A percentile compares a stretch with the other conserved stretches of the same genome.
These are phyloP conservation scores for Rhabdornis inornatus DNA, from an alignment of 2,113 vertebrate genomes.

Conservation along the genomic window DNA sequence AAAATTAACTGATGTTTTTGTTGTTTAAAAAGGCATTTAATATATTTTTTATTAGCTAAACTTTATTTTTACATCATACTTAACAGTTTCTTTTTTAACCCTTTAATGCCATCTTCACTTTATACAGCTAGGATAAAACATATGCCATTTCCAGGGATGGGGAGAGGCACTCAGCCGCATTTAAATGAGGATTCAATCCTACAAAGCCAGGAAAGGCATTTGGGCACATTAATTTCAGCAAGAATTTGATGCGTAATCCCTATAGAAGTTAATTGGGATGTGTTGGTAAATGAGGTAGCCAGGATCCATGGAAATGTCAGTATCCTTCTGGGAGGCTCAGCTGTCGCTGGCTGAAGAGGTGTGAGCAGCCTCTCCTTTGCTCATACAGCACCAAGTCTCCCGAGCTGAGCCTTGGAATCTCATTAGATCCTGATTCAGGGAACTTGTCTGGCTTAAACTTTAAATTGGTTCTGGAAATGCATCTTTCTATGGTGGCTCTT, in stretches of 20 bases:
- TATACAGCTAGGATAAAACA: not conserved
- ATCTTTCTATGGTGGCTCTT: accelerated
- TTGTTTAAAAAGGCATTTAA: not conserved
- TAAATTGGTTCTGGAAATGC: not conserved
- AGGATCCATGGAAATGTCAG: not conserved
- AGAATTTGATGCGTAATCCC: not conserved
- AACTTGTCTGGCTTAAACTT: not conserved
- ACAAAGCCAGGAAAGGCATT: not conserved
- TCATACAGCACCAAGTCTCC: not conserved
- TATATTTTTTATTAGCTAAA: not conserved
- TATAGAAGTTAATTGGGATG: not conserved
- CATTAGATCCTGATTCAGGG: not conserved
- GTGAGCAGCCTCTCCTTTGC: not conserved
- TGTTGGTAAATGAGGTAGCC: not conserved
- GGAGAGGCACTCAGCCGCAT: not conserved
- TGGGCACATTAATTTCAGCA: not conserved
- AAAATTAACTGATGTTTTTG: not conserved
- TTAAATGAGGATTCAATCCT: not conserved
- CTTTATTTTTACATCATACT: not conserved
- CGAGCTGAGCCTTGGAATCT: not conserved
- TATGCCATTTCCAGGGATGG: not conserved
- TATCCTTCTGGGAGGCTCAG: not conserved
- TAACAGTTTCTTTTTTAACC: not conserved
- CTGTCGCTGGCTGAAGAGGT: not conserved
- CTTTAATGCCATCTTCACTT: accelerated